These are phyloP conservation scores for Helicoverpa armigera DNA, from an alignment of 1,140 invertebrate species.

Conservation along the genomic window DNA sequence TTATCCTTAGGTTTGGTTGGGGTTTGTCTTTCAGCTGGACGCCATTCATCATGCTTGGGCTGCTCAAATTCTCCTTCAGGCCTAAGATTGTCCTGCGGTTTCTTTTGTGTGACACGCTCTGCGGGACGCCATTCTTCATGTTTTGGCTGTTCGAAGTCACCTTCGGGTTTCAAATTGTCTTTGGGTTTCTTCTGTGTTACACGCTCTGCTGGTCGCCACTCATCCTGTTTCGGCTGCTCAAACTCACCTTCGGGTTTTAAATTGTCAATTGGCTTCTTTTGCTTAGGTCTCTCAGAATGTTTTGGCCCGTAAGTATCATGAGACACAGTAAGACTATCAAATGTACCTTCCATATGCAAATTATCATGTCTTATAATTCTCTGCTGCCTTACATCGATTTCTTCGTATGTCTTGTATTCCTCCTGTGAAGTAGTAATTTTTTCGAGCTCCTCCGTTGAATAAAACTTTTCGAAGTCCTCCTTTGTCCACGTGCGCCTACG, in stretches of 20 bases:
- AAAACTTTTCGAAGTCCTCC: constrained; percentile 90
- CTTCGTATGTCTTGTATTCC: constrained; percentile 86
- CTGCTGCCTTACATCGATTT: constrained; percentile 80
- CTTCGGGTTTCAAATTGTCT: constrained; percentile 87
- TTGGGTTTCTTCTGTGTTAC: constrained; percentile 80
- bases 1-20: constrained; percentile 82
- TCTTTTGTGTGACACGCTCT: constrained; percentile 86
- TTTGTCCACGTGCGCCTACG: constrained; percentile 90
- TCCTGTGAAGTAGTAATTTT: constrained; percentile 87
- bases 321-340: constrained; percentile 75
- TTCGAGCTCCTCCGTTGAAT: constrained; percentile 87
- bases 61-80: constrained; percentile 87
- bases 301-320: constrained; percentile 71
- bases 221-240: constrained; percentile 82
- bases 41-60: constrained; percentile 81
- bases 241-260: constrained; percentile 87
- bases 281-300: constrained; percentile 80
- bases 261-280: constrained; percentile 82
- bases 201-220: constrained; percentile 86
- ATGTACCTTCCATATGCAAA: constrained; percentile 64
- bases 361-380: constrained; percentile 86
- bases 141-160: constrained; percentile 85
- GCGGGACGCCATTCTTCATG: constrained; percentile 81
- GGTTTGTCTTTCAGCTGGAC: constrained; percentile 73
- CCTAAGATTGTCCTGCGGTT: constrained; percentile 83